Evolutionary conservation across 1,140 invertebrate genomes (phyloP), one percentile per base, ranked within the genome.

Genomic region (Pachypeltis micranthus): DNA sequence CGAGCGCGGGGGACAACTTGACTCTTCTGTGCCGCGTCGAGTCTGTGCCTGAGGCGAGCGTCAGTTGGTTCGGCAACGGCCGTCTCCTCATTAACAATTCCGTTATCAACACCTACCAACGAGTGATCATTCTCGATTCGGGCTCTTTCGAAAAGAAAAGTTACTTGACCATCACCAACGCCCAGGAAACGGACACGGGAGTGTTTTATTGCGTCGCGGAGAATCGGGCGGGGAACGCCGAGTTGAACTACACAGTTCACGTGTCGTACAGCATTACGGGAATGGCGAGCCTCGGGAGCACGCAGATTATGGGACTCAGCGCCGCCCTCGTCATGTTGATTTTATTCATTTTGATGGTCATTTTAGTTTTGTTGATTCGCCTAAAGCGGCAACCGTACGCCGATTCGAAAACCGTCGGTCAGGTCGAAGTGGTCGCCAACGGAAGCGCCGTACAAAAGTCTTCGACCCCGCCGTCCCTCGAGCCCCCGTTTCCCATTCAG

Each of bases 151-250:
- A 76, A 1, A 91, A 90, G 73, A 82, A 80, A 44, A 92, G 88
- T 57, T 82, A 81, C 2, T 77, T 98, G 51, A 80, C 93, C 26
- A 79, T 96, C 58, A 90, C 87, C 26, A 90, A 92, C 71, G 87
- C 90, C 14, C 87, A 89, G 71, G 87, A 92, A 71, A 83, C 87
- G 3, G 92, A 96, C 72, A 86, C 88, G 26, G 89, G 85, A 26
- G 88, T 91, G 68, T 96, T 96, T 76, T 87, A 87, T 69, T 96
- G 93, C 73, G 83, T 91, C 0, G 91, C 91, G 16, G 88, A 92
- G 70, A 97, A 97, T 74, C 82, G 86, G 60, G 92, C 90, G 10
- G 95, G 94, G 1, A 89, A 85, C 70, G 88, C 90, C n/a, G 88
- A 92, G 76, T 87, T 89, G 0, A 94, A 94, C 72, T 93, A 92